phyloP scores from a whole-genome alignment of 2,888 invertebrate species.

The Callyntrura guangdongensis region DNA sequence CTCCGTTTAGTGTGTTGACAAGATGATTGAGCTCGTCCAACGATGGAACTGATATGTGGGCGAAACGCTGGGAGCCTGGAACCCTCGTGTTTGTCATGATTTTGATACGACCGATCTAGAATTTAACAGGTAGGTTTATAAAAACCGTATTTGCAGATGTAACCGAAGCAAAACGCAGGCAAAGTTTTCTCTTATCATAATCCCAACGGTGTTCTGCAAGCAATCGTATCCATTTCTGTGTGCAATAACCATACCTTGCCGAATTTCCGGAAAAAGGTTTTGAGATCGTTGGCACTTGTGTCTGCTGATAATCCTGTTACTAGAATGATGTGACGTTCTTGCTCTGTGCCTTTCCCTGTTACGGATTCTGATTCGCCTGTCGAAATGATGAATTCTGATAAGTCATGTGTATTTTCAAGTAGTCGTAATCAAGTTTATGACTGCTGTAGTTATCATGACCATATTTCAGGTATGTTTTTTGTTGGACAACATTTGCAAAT shows the following conservation, averaged over 20 bases:
- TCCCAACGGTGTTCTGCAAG: not conserved
- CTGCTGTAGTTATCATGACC: not conserved
- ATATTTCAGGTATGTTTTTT: slow-evolving; percentile 12
- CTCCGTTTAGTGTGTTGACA: slow-evolving; percentile 67
- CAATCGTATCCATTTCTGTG: not conserved
- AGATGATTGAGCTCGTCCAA: slow-evolving; percentile 70
- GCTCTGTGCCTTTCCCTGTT: slow-evolving; percentile 32
- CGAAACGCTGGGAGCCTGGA: slow-evolving; percentile 79
- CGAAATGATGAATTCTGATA: slow-evolving; percentile 55
- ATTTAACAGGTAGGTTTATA: not conserved
- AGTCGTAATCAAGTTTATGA: not conserved
- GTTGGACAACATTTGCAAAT: not conserved
- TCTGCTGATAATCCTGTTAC: slow-evolving; percentile 78
- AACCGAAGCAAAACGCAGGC: slow-evolving; percentile 37
- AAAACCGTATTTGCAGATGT: not conserved
- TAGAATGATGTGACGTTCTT: slow-evolving; percentile 73
- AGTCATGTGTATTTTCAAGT: not conserved
- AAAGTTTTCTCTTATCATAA: not conserved
- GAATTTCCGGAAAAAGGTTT: slow-evolving; percentile 74
- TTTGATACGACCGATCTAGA: slow-evolving; percentile 80
- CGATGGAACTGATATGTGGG: slow-evolving; percentile 72
- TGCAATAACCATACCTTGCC: slow-evolving; percentile 78
- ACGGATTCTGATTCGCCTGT: slow-evolving; percentile 48
- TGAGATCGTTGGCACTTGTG: slow-evolving; percentile 79
- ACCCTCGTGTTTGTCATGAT: slow-evolving; percentile 80